Percentiles rank a stretch among this genome's conserved stretches.
These are phyloP conservation scores for Hoplodrina blanda DNA, from an alignment of 2,888 invertebrate species.

Conservation along the genomic window DNA sequence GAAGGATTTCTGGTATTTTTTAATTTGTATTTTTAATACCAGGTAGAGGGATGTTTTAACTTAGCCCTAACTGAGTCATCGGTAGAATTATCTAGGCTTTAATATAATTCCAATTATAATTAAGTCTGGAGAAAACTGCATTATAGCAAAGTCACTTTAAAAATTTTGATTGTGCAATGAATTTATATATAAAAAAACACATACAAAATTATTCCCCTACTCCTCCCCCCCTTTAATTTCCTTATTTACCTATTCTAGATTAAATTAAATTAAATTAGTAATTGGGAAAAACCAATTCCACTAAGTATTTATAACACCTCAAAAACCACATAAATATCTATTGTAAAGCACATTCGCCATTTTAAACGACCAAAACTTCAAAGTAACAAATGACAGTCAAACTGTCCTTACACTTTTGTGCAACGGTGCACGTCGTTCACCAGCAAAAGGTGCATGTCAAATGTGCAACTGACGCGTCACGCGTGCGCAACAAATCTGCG, in stretches of 20 bases:
- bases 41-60: not conserved
- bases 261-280: no score
- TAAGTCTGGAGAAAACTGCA: no score
- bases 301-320: not conserved
- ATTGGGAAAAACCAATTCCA: not conserved
- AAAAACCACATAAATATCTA: not conserved
- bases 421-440: slow-evolving; percentile 73
- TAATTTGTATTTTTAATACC: not conserved
- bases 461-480: slow-evolving; percentile 74
- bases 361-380: slow-evolving; percentile 47
- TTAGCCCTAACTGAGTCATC: not conserved
- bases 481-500: slow-evolving; percentile 64
- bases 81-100: no score
- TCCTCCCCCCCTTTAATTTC: no score
- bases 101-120: no score
- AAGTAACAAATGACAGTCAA: slow-evolving; percentile 42
- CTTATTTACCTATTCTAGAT: no score
- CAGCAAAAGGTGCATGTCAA: slow-evolving; percentile 61
- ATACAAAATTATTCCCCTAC: no score
- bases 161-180: not conserved
- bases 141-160: no score
- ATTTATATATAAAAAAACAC: no score
- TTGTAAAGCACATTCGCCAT: slow-evolving; percentile 49
- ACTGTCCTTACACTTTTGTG: slow-evolving; percentile 63
- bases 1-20: not conserved